Percentiles rank a stretch among this genome's conserved stretches.
Conservation (phyloP, 1,140 invertebrate genomes). For the Physella acuta region DNA sequence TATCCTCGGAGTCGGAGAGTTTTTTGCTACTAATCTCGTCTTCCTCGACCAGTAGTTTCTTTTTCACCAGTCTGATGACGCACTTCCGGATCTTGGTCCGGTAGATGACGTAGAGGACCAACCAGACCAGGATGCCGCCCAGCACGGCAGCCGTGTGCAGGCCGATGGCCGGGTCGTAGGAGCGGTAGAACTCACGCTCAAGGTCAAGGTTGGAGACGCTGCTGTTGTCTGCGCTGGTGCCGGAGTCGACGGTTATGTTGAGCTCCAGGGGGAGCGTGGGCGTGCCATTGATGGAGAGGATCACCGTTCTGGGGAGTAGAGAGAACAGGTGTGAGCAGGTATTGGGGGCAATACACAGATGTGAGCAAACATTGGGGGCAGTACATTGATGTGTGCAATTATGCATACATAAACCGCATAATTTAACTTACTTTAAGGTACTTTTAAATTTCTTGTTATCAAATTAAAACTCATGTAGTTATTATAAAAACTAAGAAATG, state of each 20-base stretch:
- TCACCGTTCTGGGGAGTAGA: background rate
- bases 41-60: background rate
- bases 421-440: too few relatives aligned
- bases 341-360: background rate
- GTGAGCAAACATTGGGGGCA: background rate
- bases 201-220: slow-evolving; percentile 8
- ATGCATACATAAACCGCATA: too few relatives aligned
- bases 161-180: slow-evolving; percentile 42
- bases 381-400: too few relatives aligned
- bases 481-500: too few relatives aligned
- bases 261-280: background rate
- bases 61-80: slow-evolving; percentile 16
- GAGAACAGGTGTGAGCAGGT: background rate
- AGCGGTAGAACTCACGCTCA: slow-evolving; percentile 36
- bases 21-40: background rate
- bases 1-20: background rate
- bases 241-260: background rate
- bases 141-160: slow-evolving; percentile 43
- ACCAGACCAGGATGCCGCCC: slow-evolving; percentile 40
- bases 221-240: background rate
- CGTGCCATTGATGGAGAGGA: background rate
- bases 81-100: slow-evolving; percentile 41
- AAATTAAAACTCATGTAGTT: background rate
- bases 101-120: slow-evolving; percentile 43
- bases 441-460: background rate